Base-by-base conservation (phyloP, 1,140 invertebrate genomes). In the Saccostrea cuccullata region DNA sequence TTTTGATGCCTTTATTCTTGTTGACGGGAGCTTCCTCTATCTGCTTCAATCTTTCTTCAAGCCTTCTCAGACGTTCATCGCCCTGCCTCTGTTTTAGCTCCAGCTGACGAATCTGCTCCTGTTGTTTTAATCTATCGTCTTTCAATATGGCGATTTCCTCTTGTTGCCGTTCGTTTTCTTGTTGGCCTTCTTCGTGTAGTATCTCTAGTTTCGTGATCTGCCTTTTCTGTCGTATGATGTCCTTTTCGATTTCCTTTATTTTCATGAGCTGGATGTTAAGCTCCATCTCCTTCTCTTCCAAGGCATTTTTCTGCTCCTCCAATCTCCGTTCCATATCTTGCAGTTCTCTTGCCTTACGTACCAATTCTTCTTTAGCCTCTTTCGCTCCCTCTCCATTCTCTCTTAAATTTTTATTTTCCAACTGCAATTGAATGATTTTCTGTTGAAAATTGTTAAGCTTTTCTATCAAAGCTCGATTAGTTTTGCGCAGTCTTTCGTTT, bases 381-480 rank as follows among this genome's bases (percentile, higher is more conserved):
- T 90, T 91, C 40, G 89, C 91, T 77, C 90, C 90, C 73, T 91
- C 90, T 77, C 87, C 90, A 20, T 86, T 64, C 30, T 92, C 90
- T 26, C 91, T 89, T 0, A 92, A 82, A 67, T 91, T 92, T 77
- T 92, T 92, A 56, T 92, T 92, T 67, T 92, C 91, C 40, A 92
- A 73, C 55, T 92, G 91, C 23, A 92, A 87, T 40, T 90, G 89
- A 60, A 92, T 92, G 58, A 92, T 92, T 83, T 90, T 92, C 83
- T 92, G 91, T 56, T 92, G 91, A 55, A 92, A 92, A n/a, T 88
- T 89, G 84, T 92, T 92, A 20, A 92, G 77, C 67, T 92, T 92
- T 84, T 92, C 91, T 64, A 92, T 90, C 40, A 92, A 85, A 15
- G 87, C 86, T 85, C 90, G 86, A 67, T 92, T 92, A n/a, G 91